Conservation (phyloP, 1,140 invertebrate species). For the Brachionus paranguensis region DNA sequence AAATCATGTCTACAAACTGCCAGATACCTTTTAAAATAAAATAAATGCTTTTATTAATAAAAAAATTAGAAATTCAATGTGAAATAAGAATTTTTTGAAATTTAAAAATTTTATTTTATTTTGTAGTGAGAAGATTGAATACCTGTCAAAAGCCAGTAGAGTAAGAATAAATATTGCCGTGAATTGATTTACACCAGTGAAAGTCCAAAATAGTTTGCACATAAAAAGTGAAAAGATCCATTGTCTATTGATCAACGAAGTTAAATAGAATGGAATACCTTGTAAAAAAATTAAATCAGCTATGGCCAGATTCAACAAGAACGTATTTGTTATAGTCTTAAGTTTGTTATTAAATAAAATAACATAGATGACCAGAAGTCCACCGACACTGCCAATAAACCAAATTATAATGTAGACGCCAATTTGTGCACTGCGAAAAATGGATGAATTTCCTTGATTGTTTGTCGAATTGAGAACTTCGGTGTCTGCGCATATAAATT, state of each 20-base stretch:
- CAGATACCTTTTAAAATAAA: not conserved
- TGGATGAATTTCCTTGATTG: not conserved
- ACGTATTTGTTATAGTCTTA: conserved; percentile 51
- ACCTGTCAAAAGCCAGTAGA: conserved; percentile 31
- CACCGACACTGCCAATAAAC: conserved; percentile 44
- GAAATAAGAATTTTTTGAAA: no score
- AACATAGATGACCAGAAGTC: conserved; percentile 51
- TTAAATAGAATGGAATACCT: conserved; percentile 45
- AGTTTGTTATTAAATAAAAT: conserved; percentile 47
- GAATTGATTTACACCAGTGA: conserved; percentile 37
- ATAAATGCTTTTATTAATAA: no score
- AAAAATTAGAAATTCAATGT: no score
- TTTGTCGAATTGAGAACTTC: not conserved
- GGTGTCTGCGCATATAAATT: not conserved
- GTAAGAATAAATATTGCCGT: conserved; percentile 33
- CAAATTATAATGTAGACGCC: conserved; percentile 41
- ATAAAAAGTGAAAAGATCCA: conserved; percentile 45
- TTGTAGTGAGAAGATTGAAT: not conserved
- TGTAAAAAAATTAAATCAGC: conserved; percentile 49
- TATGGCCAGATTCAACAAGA: conserved; percentile 51
- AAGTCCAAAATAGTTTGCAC: conserved; percentile 42
- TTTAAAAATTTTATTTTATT: no score
- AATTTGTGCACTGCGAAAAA: not conserved
- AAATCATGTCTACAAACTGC: conserved; percentile 15
- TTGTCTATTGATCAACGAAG: conserved; percentile 43